Conservation (phyloP, 2,113 vertebrate genomes). For the Chionodraco myersi region DNA sequence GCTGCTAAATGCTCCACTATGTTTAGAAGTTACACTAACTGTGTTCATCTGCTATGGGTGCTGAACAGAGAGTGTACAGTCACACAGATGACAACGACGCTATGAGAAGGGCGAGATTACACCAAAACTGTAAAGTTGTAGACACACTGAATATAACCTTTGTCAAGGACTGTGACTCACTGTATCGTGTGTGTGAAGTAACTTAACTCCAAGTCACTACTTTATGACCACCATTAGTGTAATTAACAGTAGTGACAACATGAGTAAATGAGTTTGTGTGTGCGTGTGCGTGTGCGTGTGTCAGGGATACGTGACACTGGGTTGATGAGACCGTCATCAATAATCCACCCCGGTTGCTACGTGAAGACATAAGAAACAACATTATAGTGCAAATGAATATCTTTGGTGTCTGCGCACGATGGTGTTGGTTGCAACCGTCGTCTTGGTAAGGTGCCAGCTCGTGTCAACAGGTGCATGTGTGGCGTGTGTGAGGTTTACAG, state of each 20-base stretch:
- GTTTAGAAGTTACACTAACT: neutral
- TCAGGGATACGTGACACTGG: constrained; percentile 69
- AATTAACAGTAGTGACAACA: constrained; percentile 67
- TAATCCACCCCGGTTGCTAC: constrained; percentile 48
- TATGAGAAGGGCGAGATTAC: neutral
- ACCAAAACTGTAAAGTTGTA: neutral
- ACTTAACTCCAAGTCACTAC: constrained; percentile 30
- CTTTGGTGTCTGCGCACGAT: constrained; percentile 5
- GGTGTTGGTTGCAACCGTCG: constrained; percentile 51
- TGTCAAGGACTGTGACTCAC: constrained; percentile 14
- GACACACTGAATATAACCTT: neutral
- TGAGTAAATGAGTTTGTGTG: constrained; percentile 38
- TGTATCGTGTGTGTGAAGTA: neutral
- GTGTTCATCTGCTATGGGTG: neutral
- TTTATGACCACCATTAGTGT: constrained; percentile 61
- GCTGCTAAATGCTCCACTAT: neutral
- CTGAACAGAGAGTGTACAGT: neutral
- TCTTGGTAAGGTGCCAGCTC: constrained; percentile 28
- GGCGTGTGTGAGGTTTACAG: constrained; percentile 1
- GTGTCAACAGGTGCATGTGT: constrained; percentile 34
- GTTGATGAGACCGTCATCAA: constrained; percentile 47
- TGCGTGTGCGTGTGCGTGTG: neutral
- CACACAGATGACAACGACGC: neutral
- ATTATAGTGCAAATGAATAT: constrained; percentile 40
- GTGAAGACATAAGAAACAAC: constrained; percentile 54